Evolutionary conservation across 2,888 invertebrate genomes (phyloP).

Genomic region (Vannuccia rotundouncinata): DNA sequence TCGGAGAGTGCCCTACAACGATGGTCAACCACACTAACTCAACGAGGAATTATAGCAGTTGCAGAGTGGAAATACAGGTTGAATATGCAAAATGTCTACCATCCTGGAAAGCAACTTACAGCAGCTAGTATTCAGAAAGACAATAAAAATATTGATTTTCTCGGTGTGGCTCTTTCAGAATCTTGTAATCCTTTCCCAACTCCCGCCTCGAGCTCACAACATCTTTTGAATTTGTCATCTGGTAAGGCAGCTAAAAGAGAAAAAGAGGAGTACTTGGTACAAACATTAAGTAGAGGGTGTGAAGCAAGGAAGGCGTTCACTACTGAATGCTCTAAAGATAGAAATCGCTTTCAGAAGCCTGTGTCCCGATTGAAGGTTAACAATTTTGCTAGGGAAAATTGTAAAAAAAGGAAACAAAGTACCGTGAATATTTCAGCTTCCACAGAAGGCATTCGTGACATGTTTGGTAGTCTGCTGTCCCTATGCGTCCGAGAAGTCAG

Average conservation of each 20-base stretch:
- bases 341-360: conserved; percentile 29
- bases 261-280: conserved; percentile 29
- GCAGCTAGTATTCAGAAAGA: conserved; percentile 34
- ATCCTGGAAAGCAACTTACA: background rate
- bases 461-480: background rate
- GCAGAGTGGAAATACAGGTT: conserved; percentile 25
- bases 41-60: conserved; percentile 37
- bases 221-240: conserved; percentile 36
- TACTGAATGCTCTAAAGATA: conserved; percentile 32
- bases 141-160: conserved; percentile 31
- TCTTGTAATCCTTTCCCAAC: conserved; percentile 29
- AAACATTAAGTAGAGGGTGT: conserved; percentile 30
- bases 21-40: conserved; percentile 37
- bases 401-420: background rate
- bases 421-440: background rate
- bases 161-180: conserved; percentile 36
- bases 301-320: conserved; percentile 25
- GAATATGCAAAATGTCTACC: background rate
- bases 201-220: background rate
- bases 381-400: conserved; percentile 38
- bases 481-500: background rate
- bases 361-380: conserved; percentile 25
- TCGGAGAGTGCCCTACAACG: conserved; percentile 38
- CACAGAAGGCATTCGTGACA: background rate
- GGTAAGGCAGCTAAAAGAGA: conserved; percentile 35